These are phyloP conservation scores for Cephalopterus ornatus DNA, from an alignment of 2,113 vertebrate genomes.

Conservation along the genomic window DNA sequence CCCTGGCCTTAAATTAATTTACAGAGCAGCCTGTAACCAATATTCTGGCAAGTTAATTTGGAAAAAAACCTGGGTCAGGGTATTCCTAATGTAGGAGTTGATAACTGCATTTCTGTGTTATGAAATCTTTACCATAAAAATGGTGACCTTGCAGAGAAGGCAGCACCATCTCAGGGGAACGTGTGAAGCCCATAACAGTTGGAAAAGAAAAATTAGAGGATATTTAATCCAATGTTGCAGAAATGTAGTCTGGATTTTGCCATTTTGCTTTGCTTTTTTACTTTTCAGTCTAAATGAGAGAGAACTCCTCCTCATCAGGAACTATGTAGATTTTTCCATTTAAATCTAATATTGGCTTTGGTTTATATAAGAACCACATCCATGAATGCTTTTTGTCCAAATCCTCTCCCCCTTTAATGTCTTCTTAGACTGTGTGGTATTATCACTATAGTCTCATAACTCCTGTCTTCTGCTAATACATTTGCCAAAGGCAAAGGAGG, in stretches of 20 bases:
- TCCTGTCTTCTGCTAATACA: neutral
- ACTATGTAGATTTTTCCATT: neutral
- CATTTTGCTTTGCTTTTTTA: neutral
- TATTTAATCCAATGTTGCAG: neutral
- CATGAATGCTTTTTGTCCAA: neutral
- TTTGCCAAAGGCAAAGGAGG: neutral
- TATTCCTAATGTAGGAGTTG: neutral
- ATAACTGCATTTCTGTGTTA: neutral
- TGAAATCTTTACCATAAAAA: neutral
- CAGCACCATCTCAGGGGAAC: neutral
- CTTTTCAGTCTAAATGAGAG: neutral
- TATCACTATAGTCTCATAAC: neutral
- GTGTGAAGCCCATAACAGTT: neutral
- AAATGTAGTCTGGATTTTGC: neutral
- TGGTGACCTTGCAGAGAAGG: neutral
- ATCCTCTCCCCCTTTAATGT: neutral
- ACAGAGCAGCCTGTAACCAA: neutral
- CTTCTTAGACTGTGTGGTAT: neutral
- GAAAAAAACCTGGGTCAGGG: neutral
- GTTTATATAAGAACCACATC: neutral
- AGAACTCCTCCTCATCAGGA: neutral
- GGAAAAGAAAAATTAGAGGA: neutral
- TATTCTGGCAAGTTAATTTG: neutral
- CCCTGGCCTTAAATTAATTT: neutral
- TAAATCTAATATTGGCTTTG: neutral